A percentile compares a stretch with the other conserved stretches of the same genome.
These are phyloP conservation scores for Anoura caudifer DNA, from an alignment of 2,113 vertebrate genomes.

Conservation along the genomic window DNA sequence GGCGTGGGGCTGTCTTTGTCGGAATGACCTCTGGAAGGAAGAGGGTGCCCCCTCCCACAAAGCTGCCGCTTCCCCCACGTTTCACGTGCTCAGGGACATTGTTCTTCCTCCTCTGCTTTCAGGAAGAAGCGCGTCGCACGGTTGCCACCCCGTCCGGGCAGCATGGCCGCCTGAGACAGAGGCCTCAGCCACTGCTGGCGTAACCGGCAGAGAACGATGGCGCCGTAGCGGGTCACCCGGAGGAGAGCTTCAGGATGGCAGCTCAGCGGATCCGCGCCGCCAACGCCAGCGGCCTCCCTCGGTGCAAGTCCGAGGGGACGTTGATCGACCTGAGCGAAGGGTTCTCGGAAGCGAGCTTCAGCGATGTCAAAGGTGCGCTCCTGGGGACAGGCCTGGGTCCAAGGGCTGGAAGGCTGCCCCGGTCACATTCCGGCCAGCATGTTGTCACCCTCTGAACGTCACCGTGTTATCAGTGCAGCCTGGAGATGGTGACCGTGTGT, in stretches of 20 bases:
- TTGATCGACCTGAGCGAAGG: constrained; percentile 91
- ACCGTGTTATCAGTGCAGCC: accelerated
- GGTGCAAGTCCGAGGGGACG: constrained; percentile 95
- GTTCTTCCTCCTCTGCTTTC: not conserved
- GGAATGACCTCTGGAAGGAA: not conserved
- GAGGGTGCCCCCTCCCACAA: accelerated
- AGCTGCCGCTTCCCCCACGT: not conserved
- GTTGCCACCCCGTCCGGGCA: accelerated
- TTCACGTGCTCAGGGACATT: not conserved
- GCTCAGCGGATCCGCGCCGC: constrained; percentile 94
- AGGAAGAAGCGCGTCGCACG: not conserved
- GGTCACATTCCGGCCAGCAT: accelerated
- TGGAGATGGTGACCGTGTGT: accelerated
- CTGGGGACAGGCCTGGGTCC: not conserved
- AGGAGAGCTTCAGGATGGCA: constrained; percentile 82
- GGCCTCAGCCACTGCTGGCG: accelerated
- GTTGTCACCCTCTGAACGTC: accelerated
- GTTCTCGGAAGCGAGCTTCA: constrained; percentile 86
- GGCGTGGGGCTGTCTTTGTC: not conserved
- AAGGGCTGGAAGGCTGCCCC: accelerated
- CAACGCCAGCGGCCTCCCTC: constrained; percentile 87
- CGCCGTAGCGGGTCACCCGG: not conserved
- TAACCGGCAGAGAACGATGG: constrained; percentile 45
- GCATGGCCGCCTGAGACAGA: not conserved
- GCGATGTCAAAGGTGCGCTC: constrained; percentile 90